Evolutionary conservation across 2,797 vertebrate species (phyloP).

Genomic region (Hoplostethus atlanticus): DNA sequence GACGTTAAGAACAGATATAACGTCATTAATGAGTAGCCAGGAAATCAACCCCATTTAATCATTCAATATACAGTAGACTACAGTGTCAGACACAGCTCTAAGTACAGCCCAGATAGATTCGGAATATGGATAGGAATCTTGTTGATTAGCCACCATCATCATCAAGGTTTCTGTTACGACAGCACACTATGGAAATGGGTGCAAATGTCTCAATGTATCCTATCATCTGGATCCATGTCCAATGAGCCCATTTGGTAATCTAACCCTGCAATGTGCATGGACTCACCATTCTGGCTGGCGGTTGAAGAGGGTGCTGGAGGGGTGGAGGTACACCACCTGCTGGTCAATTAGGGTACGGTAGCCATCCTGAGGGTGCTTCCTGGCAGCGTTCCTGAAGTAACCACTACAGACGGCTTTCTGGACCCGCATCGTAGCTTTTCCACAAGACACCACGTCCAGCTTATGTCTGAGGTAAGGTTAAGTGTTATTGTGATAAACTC

Average conservation of each 20-base stretch:
- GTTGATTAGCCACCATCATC: not conserved
- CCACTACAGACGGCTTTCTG: conserved; percentile 96
- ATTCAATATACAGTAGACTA: not conserved
- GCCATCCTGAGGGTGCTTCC: conserved; percentile 93
- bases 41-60: not conserved
- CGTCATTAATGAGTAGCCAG: not conserved
- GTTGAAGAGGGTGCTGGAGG: conserved; percentile 94
- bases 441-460: conserved; percentile 93
- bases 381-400: conserved; percentile 93
- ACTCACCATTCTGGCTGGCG: conserved; percentile 93
- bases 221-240: not conserved
- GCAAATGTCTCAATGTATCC: not conserved
- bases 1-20: not conserved
- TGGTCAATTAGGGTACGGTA: conserved; percentile 93
- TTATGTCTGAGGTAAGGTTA: conserved; percentile 85
- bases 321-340: conserved; percentile 94
- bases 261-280: not conserved
- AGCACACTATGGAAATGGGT: not conserved
- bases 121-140: not conserved
- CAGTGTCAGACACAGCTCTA: not conserved
- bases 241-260: not conserved
- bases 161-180: not conserved
- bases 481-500: not conserved
- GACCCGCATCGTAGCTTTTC: conserved; percentile 90
- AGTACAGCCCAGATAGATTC: not conserved